Conservation (phyloP, 2,113 vertebrate species). For the Poeciliopsis turrubarensis region DNA sequence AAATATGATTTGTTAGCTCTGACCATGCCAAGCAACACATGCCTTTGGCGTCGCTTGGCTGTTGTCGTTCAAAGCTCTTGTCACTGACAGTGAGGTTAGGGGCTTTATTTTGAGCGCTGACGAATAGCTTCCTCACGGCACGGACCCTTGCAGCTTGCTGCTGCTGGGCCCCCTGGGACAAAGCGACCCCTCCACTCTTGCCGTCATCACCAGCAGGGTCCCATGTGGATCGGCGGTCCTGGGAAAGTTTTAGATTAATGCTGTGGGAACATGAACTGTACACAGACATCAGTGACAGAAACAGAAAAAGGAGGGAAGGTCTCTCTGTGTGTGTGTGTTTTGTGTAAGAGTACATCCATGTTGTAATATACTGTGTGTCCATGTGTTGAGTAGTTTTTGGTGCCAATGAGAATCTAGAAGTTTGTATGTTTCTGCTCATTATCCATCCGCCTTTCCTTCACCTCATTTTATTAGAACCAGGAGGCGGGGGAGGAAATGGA, state of each 20-base stretch:
- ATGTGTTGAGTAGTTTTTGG: conserved; percentile 2
- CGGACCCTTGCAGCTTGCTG: conserved; percentile 6
- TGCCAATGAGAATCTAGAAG: conserved; percentile 17
- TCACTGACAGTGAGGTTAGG: conserved; percentile 41
- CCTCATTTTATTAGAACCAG: conserved; percentile 72
- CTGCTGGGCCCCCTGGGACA: conserved; percentile 37
- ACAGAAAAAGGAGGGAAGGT: conserved; percentile 16
- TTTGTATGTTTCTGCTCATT: conserved; percentile 16
- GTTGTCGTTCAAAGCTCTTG: conserved; percentile 43
- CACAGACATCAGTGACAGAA: conserved; percentile 53
- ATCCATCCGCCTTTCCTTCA: conserved; percentile 29
- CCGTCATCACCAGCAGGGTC: conserved; percentile 56
- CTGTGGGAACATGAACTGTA: conserved; percentile 79
- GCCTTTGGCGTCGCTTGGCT: conserved; percentile 42
- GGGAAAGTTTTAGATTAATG: conserved; percentile 72
- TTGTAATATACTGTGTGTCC: conserved; percentile 3
- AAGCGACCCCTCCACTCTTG: conserved; percentile 55
- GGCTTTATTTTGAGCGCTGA: conserved; percentile 43
- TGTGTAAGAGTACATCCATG: not conserved
- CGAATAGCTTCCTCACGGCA: conserved; percentile 52
- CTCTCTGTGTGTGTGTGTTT: conserved; percentile 1
- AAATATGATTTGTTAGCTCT: conserved; percentile 40
- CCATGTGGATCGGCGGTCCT: conserved; percentile 72
- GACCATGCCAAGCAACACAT: conserved; percentile 52
- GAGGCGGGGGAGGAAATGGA: conserved; percentile 66